Percentiles rank a stretch among this genome's conserved stretches.
Conservation (phyloP, 2,888 invertebrate species). For the Nymphalis c-album region DNA sequence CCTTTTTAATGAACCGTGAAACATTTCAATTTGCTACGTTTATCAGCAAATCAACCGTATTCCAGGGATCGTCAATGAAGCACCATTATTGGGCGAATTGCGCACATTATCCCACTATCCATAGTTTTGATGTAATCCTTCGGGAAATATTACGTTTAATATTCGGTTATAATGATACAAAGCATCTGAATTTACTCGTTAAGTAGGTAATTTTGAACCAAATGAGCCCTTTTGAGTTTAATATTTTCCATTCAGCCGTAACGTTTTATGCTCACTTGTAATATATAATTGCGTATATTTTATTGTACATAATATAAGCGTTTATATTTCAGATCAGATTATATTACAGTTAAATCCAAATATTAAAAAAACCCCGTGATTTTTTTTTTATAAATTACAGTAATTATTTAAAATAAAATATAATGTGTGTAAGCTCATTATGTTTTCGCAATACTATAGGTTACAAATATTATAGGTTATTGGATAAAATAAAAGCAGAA, state of each 20-base stretch:
- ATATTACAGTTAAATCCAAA: too few species aligned
- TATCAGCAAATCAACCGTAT: slow-evolving; percentile 64
- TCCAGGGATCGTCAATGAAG: slow-evolving; percentile 58
- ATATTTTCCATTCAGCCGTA: slow-evolving; percentile 23
- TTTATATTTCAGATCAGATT: too few species aligned
- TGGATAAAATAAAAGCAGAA: too few species aligned
- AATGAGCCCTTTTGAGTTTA: slow-evolving; percentile 30
- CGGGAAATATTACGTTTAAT: slow-evolving; percentile 66
- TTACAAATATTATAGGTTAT: too few species aligned
- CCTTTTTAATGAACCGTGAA: slow-evolving; percentile 65
- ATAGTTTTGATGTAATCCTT: slow-evolving; percentile 60
- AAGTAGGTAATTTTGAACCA: slow-evolving; percentile 43
- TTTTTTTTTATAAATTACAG: too few species aligned
- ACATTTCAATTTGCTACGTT: slow-evolving; percentile 66
- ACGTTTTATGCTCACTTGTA: neutral
- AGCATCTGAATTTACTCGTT: slow-evolving; percentile 58
- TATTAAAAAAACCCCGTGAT: too few species aligned
- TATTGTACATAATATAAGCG: too few species aligned
- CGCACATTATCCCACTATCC: slow-evolving; percentile 53
- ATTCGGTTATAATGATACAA: slow-evolving; percentile 66
- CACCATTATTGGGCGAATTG: slow-evolving; percentile 64
- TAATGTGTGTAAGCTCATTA: too few species aligned
- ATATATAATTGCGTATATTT: neutral
- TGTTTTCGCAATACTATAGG: too few species aligned
- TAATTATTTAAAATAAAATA: too few species aligned